Conservation (phyloP, 92 coral and sea anemone genomes). For the Parazoanthus swiftii region DNA sequence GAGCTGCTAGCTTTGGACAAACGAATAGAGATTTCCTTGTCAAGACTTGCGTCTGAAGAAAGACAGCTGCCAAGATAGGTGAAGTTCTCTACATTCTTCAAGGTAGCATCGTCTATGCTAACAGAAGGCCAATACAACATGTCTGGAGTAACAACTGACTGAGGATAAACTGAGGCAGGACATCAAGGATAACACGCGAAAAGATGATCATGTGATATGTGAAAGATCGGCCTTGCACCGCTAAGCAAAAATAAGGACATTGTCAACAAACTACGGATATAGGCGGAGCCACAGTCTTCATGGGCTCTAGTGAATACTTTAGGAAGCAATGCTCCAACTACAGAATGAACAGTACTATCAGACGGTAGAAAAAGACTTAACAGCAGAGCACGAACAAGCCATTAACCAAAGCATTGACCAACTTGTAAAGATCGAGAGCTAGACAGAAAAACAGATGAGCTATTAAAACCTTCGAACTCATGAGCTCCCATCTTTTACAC, state of each 20-base stretch:
- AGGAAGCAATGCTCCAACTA: constrained; percentile 13
- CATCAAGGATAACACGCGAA: too few relatives aligned
- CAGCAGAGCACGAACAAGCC: constrained; percentile 5
- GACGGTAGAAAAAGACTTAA: constrained; percentile 17
- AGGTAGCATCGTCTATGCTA: too few relatives aligned
- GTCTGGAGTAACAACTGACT: too few relatives aligned
- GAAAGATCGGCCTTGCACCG: not conserved
- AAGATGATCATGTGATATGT: not conserved
- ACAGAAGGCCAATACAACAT: too few relatives aligned
- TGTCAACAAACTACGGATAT: not conserved
- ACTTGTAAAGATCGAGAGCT: not conserved
- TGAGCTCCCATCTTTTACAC: not conserved
- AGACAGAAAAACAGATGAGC: not conserved
- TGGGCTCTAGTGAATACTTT: not conserved
- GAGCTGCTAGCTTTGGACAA: too few relatives aligned
- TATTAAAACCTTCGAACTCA: constrained; percentile 5
- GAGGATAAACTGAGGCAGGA: too few relatives aligned
- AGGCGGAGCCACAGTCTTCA: not conserved
- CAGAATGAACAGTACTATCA: not conserved
- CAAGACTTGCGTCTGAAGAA: too few relatives aligned
- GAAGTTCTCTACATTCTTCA: too few relatives aligned
- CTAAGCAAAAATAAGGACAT: not conserved
- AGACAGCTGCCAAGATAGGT: too few relatives aligned
- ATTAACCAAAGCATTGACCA: not conserved
- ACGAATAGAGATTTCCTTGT: too few relatives aligned